These are phyloP conservation scores for Thamnaconus septentrionalis DNA, from an alignment of 2,113 vertebrate species.

Conservation along the genomic window DNA sequence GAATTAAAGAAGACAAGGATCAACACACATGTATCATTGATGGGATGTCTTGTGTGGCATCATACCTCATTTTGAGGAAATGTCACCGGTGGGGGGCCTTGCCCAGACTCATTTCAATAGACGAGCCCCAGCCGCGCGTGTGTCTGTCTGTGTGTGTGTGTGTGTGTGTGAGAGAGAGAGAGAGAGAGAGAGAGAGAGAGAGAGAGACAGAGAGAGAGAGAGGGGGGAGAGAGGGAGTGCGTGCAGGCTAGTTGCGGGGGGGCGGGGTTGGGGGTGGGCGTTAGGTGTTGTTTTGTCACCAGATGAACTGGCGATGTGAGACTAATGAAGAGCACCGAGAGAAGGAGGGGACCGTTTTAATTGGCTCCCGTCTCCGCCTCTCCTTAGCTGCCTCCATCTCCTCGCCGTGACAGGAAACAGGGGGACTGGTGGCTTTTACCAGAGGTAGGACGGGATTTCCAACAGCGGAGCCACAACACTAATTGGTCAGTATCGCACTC, in stretches of 20 bases:
- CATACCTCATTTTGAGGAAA: constrained; percentile 71
- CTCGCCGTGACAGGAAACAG: constrained; percentile 10
- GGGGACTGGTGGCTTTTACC: constrained; percentile 38
- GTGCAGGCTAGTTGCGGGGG: too few relatives aligned
- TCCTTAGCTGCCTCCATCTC: constrained; percentile 21
- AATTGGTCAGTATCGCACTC: constrained; percentile 41
- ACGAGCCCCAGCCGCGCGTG: constrained; percentile 58
- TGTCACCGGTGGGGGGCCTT: constrained; percentile 60
- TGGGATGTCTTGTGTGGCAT: constrained; percentile 63
- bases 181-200: too few relatives aligned
- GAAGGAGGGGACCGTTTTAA: constrained; percentile 72
- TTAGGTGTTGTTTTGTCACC: constrained; percentile 72
- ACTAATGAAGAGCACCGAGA: constrained; percentile 71
- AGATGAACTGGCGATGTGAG: constrained; percentile 71
- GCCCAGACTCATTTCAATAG: constrained; percentile 70
- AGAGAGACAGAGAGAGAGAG: too few relatives aligned
- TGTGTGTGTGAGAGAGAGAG: constrained; percentile 9
- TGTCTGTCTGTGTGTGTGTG: constrained; percentile 22
- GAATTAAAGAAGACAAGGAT: constrained; percentile 49
- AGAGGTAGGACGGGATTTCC: constrained; percentile 45
- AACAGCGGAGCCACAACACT: constrained; percentile 27
- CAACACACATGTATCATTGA: constrained; percentile 37
- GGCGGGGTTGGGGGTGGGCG: not conserved
- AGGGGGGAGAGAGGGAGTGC: constrained; percentile 4
- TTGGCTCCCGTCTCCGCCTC: constrained; percentile 52